These are phyloP conservation scores for Drosophila kikkawai DNA, from an alignment of 1,140 invertebrate genomes.

Conservation along the genomic window DNA sequence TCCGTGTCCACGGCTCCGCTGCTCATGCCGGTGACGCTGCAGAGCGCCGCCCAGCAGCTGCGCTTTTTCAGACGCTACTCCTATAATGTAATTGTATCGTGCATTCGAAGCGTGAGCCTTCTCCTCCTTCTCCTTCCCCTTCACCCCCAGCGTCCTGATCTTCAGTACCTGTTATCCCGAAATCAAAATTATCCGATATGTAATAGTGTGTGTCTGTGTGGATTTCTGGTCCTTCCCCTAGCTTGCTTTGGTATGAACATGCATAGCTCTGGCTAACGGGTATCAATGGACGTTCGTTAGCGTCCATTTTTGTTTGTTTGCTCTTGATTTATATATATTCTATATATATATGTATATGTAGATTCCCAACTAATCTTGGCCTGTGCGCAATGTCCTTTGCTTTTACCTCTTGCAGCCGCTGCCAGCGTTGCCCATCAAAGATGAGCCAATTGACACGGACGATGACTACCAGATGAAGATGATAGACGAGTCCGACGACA, in stretches of 20 bases:
- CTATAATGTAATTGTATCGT: constrained; percentile 85
- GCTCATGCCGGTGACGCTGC: constrained; percentile 76
- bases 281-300: constrained; percentile 26
- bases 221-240: not conserved
- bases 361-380: constrained; percentile 21
- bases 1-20: constrained; percentile 47
- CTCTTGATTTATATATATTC: constrained; percentile 9
- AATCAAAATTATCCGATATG: constrained; percentile 19
- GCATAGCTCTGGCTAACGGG: constrained; percentile 35
- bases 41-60: constrained; percentile 79
- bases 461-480: constrained; percentile 79
- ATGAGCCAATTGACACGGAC: constrained; percentile 80
- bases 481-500: constrained; percentile 80
- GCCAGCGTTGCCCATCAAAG: constrained; percentile 81
- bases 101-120: constrained; percentile 69
- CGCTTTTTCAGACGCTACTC: constrained; percentile 84
- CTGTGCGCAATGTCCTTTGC: constrained; percentile 6
- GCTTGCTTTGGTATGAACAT: not conserved
- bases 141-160: not conserved
- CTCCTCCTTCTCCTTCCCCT: not conserved
- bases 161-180: constrained; percentile 39
- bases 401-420: constrained; percentile 61
- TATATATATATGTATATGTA: not conserved
- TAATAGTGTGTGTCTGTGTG: constrained; percentile 11
- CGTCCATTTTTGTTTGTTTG: constrained; percentile 18